Evolutionary conservation across 2,888 invertebrate species (phyloP), one percentile per base, ranked within the genome.

Genomic region (Liopterus haemorrhoidalis): DNA sequence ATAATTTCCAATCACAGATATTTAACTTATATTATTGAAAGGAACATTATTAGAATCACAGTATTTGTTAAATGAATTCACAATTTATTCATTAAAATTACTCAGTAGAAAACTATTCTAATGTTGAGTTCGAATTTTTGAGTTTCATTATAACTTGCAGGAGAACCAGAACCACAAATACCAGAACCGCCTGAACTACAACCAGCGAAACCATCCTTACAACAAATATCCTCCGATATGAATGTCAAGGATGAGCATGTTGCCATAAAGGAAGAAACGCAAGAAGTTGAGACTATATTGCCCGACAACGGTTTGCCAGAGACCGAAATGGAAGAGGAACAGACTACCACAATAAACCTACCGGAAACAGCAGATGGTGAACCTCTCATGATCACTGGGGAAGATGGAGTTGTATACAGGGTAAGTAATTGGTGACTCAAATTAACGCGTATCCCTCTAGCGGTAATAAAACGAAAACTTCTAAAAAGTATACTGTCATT

Each of bases 381-480:
- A 49, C 80, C 87, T 11, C 76, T 88, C 49, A 78, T 87, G 59
- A 86, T 88, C 27, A 81, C 86, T 0, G 87, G 87, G 0, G 88
- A 88, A 55, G 88, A 89, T 59, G 88, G 89, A n/a, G 80, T 82
- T 1, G 73, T 85, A 6, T 85, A 83, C 63, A 83, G 84, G 70
- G 79, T 79, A 51, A 11, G 3, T n/a, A n/a, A n/a, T n/a, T n/a
- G n/a, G n/a, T n/a, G n/a, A n/a, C n/a, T n/a, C n/a, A n/a, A n/a
- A n/a, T n/a, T n/a, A n/a, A n/a, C n/a, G n/a, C n/a, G n/a, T n/a
- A n/a, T n/a, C n/a, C n/a, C n/a, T n/a, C n/a, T n/a, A n/a, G n/a
- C n/a, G n/a, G n/a, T n/a, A n/a, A n/a, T n/a, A n/a, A n/a, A n/a
- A n/a, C n/a, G n/a, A n/a, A n/a, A n/a, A n/a, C n/a, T n/a, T n/a